A percentile compares a stretch with the other conserved stretches of the same genome.
Conservation (phyloP, 2,113 vertebrate genomes). For the Neodon shergylaensis region DNA sequence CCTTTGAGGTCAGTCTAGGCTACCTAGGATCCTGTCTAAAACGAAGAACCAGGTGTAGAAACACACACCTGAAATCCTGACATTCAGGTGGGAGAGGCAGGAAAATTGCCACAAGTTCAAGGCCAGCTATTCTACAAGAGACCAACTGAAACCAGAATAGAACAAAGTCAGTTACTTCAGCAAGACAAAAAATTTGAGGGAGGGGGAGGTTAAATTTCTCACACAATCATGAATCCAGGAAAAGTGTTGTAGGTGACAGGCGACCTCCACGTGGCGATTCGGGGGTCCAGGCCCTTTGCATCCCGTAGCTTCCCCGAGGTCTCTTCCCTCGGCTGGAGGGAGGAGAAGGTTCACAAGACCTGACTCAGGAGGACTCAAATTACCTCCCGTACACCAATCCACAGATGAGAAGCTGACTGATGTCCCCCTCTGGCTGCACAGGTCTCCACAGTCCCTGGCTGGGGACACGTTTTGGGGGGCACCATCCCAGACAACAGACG, state of each 20-base stretch:
- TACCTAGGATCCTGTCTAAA: not conserved
- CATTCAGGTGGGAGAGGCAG: not conserved
- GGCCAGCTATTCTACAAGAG: not conserved
- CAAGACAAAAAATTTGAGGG: not conserved
- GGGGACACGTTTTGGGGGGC: not conserved
- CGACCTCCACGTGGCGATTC: not conserved
- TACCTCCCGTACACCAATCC: not conserved
- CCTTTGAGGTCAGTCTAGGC: not conserved
- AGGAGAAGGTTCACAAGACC: not conserved
- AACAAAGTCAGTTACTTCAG: not conserved
- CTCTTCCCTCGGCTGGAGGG: not conserved
- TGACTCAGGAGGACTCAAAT: not conserved
- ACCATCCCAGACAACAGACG: too few species aligned
- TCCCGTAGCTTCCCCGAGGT: not conserved
- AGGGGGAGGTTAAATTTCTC: too few species aligned
- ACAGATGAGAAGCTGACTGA: not conserved
- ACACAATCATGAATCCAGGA: not conserved
- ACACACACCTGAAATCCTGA: not conserved
- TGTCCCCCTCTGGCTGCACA: not conserved
- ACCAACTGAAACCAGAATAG: not conserved
- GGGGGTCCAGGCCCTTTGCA: not conserved
- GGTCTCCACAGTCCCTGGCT: accelerated
- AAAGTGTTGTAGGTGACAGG: not conserved
- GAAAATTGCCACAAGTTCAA: not conserved
- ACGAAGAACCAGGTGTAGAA: not conserved